phyloP scores from a whole-genome alignment of 2,113 vertebrate genomes.

The Hiodon alosoides region DNA sequence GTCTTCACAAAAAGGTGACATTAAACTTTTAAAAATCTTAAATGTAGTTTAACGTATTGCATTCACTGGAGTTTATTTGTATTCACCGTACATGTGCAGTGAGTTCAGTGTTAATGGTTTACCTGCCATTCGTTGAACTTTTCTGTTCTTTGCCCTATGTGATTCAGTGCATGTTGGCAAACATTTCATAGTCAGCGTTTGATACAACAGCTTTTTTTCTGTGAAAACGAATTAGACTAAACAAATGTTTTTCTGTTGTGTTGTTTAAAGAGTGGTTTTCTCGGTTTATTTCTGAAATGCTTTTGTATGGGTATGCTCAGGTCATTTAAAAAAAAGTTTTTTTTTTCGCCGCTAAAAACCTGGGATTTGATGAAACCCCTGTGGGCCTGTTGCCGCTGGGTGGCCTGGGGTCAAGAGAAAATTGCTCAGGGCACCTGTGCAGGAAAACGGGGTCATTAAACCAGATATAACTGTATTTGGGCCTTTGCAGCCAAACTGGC shows the following conservation, averaged over 20 bases:
- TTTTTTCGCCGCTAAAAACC: not conserved
- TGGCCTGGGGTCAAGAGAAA: too few relatives aligned
- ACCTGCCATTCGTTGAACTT: not conserved
- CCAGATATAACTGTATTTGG: not conserved
- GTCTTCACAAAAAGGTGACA: not conserved
- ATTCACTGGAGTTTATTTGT: not conserved
- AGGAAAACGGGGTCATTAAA: not conserved
- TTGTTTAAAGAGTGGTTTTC: not conserved
- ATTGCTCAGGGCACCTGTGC: not conserved
- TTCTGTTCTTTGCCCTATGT: constrained; percentile 1
- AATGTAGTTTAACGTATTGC: not conserved
- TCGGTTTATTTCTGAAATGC: not conserved
- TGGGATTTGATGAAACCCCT: not conserved
- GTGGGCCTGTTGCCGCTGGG: not conserved
- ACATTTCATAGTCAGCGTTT: not conserved
- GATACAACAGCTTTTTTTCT: not conserved
- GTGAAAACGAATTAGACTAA: not conserved
- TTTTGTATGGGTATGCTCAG: too few relatives aligned
- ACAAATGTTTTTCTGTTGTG: not conserved
- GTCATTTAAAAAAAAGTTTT: not conserved
- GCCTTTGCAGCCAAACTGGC: not conserved
- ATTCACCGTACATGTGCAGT: not conserved
- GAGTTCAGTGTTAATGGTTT: constrained; percentile 3
- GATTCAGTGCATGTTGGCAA: not conserved
- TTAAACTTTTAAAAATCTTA: not conserved